A percentile compares a stretch with the other conserved stretches of the same genome.
phyloP scores from a whole-genome alignment of 2,113 vertebrate species.

The Otocyon megalotis region DNA sequence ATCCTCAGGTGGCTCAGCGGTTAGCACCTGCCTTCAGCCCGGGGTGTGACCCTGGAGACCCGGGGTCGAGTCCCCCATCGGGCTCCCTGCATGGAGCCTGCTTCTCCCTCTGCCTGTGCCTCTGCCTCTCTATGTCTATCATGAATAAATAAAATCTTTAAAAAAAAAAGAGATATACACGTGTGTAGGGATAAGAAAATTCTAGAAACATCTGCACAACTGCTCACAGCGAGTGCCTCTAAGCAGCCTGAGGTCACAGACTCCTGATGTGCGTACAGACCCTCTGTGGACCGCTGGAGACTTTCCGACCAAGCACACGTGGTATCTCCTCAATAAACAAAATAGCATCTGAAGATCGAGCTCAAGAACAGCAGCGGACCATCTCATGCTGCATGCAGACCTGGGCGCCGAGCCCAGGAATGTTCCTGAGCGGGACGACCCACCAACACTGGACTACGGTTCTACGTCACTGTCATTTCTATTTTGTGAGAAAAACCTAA shows the following conservation, averaged over 20 bases:
- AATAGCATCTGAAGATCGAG: neutral
- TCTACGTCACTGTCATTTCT: neutral
- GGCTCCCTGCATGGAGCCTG: too few relatives aligned
- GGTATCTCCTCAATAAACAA: slow-evolving; percentile 33
- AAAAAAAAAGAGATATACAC: neutral
- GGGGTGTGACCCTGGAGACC: too few relatives aligned
- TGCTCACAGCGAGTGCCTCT: neutral
- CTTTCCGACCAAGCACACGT: neutral
- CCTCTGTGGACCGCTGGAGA: neutral
- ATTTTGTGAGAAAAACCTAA: neutral
- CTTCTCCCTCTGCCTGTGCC: too few relatives aligned
- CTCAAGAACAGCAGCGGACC: neutral
- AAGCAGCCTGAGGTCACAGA: neutral
- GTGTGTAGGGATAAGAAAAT: neutral
- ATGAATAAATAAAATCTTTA: too few relatives aligned
- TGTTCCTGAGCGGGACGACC: neutral
- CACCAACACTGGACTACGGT: neutral
- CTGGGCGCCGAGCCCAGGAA: neutral
- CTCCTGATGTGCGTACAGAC: neutral
- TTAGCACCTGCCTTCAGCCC: too few relatives aligned
- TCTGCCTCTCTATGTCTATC: too few relatives aligned
- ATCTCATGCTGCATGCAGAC: neutral
- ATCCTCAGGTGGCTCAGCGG: too few relatives aligned
- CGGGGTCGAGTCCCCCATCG: too few relatives aligned
- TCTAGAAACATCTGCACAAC: slow-evolving; percentile 2